Percentiles rank a stretch among this genome's conserved stretches.
Conservation (phyloP, 2,113 vertebrate genomes). For the Romanogobio albipinnatus region DNA sequence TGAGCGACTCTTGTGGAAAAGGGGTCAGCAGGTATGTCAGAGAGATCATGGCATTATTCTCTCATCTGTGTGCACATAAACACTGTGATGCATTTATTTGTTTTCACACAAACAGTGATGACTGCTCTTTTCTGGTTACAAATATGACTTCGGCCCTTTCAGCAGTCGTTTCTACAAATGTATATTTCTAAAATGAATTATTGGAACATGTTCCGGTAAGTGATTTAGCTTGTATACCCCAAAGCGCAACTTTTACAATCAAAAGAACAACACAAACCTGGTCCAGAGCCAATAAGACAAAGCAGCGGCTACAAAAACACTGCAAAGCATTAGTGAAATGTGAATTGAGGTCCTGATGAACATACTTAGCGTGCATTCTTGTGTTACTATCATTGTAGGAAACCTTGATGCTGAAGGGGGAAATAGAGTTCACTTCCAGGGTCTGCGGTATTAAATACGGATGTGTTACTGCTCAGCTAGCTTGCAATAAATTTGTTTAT, state of each 20-base stretch:
- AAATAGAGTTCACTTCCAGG: background rate
- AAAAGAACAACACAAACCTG: slow-evolving; percentile 26
- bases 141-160: background rate
- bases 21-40: slow-evolving; percentile 67
- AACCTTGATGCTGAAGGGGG: background rate
- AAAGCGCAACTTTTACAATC: slow-evolving; percentile 15
- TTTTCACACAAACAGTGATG: background rate
- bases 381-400: background rate
- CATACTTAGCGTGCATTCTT: background rate
- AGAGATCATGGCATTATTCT: slow-evolving; percentile 55
- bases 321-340: background rate
- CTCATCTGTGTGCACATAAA: slow-evolving; percentile 39
- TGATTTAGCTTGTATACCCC: slow-evolving; percentile 8
- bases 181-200: slow-evolving; percentile 6
- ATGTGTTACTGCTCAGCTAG: background rate
- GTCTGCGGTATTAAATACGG: background rate
- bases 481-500: no score
- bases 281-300: background rate
- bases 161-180: background rate
- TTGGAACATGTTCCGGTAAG: background rate
- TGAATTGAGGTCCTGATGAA: background rate
- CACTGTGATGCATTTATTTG: slow-evolving; percentile 40
- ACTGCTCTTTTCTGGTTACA: slow-evolving; percentile 16
- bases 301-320: background rate
- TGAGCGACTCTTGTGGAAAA: slow-evolving; percentile 49